Conservation (phyloP, 2,888 invertebrate genomes). For the Bembecia ichneumoniformis region DNA sequence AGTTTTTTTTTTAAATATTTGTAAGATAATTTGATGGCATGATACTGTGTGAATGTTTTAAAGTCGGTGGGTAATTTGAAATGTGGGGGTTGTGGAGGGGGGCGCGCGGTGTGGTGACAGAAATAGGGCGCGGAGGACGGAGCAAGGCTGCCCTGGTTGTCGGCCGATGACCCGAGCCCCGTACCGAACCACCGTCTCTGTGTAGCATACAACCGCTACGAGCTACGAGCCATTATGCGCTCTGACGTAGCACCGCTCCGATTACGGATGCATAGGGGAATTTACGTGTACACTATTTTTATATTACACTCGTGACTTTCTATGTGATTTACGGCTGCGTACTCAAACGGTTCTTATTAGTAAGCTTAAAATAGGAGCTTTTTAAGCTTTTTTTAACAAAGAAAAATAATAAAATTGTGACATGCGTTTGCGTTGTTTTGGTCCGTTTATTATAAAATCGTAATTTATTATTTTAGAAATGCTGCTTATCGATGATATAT, state of each 20-base stretch:
- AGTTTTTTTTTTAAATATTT: not conserved
- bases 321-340: no score
- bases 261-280: constrained; percentile 33
- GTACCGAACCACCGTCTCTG: constrained; percentile 28
- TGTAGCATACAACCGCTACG: constrained; percentile 14
- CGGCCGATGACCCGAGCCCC: constrained; percentile 56
- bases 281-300: constrained; percentile 18
- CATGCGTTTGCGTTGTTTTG: no score
- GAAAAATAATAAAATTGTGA: no score
- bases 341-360: no score
- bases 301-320: no score
- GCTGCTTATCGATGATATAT: no score
- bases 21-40: not conserved
- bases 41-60: constrained; percentile 1
- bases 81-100: constrained; percentile 36
- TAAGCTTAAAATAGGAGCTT: no score
- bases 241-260: constrained; percentile 22
- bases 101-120: constrained; percentile 56
- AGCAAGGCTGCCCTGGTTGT: constrained; percentile 70
- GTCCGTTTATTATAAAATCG: no score
- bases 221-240: constrained; percentile 32
- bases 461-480: no score
- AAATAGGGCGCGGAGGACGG: constrained; percentile 72
- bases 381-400: no score
- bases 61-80: constrained; percentile 33